phyloP scores from a whole-genome alignment of 2,113 vertebrate species.

The Boulengeromyrus knoepffleri region DNA sequence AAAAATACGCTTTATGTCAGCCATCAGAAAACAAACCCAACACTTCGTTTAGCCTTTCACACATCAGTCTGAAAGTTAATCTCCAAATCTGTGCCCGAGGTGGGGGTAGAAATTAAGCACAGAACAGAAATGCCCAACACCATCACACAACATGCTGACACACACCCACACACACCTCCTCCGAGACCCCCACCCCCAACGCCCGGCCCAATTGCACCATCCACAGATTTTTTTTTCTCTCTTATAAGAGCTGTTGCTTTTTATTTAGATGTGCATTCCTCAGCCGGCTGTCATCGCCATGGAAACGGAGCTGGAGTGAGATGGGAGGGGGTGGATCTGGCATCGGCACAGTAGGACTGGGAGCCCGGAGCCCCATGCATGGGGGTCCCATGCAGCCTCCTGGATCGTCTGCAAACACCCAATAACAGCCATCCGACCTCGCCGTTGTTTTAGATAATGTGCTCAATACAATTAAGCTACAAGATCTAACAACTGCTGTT shows the following conservation, averaged over 20 bases:
- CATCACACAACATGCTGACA: not conserved
- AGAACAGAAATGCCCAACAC: not conserved
- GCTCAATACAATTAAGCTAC: not conserved
- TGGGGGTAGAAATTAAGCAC: not conserved
- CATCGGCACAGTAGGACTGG: constrained; percentile 31
- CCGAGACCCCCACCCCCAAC: not conserved
- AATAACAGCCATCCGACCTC: not conserved
- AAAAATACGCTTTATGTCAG: constrained; percentile 31
- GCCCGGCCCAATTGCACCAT: constrained; percentile 8
- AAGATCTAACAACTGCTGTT: not conserved
- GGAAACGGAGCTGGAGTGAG: constrained; percentile 58
- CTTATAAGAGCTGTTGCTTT: constrained; percentile 34
- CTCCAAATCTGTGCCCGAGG: not conserved
- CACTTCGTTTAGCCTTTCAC: constrained; percentile 19
- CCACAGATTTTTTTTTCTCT: constrained; percentile 16
- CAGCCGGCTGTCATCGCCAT: constrained; percentile 63
- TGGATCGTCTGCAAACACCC: constrained; percentile 24
- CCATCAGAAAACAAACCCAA: constrained; percentile 12
- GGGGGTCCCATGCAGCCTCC: constrained; percentile 1
- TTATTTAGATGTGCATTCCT: constrained; percentile 51
- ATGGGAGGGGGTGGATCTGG: constrained; percentile 30
- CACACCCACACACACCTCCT: not conserved
- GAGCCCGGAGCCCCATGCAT: constrained; percentile 26
- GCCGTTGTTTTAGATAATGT: not conserved
- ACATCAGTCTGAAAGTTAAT: constrained; percentile 9